A percentile compares a stretch with the other conserved stretches of the same genome.
Evolutionary conservation across 2,888 invertebrate species (phyloP).

Genomic region (Bombylius major): DNA sequence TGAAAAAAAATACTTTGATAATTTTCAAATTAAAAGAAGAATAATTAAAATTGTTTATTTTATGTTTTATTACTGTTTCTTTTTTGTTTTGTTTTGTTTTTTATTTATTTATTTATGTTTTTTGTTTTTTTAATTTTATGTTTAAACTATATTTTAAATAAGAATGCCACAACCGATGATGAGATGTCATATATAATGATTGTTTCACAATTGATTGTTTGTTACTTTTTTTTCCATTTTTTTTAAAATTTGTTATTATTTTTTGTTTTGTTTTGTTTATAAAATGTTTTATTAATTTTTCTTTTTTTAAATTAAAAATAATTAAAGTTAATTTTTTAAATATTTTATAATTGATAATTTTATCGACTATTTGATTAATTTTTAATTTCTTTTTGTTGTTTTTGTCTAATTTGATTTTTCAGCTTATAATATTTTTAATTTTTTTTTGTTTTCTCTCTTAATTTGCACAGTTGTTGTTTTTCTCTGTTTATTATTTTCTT

Average conservation of each 20-base stretch:
- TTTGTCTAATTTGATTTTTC: constrained; percentile 1
- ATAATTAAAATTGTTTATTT: neutral
- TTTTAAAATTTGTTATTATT: constrained; percentile 12
- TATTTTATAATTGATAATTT: constrained; percentile 1
- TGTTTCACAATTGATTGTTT: constrained; percentile 22
- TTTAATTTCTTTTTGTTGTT: constrained; percentile 1
- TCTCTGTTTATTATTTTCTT: neutral
- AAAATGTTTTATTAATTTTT: neutral
- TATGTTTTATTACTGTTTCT: neutral
- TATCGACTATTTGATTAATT: neutral
- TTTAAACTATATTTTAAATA: constrained; percentile 1
- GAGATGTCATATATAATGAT: constrained; percentile 15
- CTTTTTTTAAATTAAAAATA: constrained; percentile 2
- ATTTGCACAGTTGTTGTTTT: neutral
- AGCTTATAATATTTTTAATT: neutral
- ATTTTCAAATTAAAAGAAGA: too few relatives aligned
- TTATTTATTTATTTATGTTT: neutral
- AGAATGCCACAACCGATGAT: constrained; percentile 9
- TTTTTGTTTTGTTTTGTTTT: neutral
- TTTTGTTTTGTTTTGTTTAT: constrained; percentile 8
- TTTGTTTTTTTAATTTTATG: neutral
- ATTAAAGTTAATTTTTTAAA: constrained; percentile 3
- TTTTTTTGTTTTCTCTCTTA: neutral
- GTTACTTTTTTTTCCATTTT: too few relatives aligned
- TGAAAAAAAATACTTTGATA: too few relatives aligned